Conservation (phyloP, 1,140 invertebrate species). For the Tetragnatha versicolor region DNA sequence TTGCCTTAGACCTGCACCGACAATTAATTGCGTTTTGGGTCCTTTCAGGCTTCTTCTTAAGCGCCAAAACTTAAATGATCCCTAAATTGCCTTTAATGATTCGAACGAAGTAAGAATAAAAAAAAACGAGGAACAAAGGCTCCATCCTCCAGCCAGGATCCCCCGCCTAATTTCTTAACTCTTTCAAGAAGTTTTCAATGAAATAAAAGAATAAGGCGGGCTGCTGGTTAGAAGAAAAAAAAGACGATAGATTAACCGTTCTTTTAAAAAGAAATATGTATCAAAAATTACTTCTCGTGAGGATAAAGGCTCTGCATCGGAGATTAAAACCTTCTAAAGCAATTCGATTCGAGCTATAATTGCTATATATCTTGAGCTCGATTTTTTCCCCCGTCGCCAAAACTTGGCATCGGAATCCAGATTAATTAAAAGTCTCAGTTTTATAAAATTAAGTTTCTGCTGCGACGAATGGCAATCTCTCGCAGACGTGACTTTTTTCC, state of each 20-base stretch:
- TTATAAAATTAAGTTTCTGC: constrained; percentile 11
- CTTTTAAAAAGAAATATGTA: background rate
- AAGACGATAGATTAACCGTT: constrained; percentile 25
- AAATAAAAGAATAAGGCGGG: constrained; percentile 1
- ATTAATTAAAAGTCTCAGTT: constrained; percentile 35
- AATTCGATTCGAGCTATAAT: constrained; percentile 30
- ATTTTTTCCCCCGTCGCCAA: too few species aligned
- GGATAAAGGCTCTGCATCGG: background rate
- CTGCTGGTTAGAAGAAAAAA: too few species aligned
- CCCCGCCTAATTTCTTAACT: constrained; percentile 13
- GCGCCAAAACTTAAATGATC: constrained; percentile 36
- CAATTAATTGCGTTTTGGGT: constrained; percentile 20
- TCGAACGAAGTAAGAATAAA: background rate
- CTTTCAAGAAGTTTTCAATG: constrained; percentile 2
- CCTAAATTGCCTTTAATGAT: constrained; percentile 27
- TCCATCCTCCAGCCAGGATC: too few species aligned
- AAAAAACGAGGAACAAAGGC: too few species aligned
- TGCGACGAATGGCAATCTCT: too few species aligned
- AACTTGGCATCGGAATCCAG: background rate
- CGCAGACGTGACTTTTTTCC: too few species aligned
- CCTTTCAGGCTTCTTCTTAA: too few species aligned
- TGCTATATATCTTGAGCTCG: background rate
- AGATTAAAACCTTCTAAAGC: constrained; percentile 21
- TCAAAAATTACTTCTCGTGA: constrained; percentile 2
- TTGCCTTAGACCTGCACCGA: background rate